Conservation (phyloP, 2,888 invertebrate species). For the Ariolimax columbianus region DNA sequence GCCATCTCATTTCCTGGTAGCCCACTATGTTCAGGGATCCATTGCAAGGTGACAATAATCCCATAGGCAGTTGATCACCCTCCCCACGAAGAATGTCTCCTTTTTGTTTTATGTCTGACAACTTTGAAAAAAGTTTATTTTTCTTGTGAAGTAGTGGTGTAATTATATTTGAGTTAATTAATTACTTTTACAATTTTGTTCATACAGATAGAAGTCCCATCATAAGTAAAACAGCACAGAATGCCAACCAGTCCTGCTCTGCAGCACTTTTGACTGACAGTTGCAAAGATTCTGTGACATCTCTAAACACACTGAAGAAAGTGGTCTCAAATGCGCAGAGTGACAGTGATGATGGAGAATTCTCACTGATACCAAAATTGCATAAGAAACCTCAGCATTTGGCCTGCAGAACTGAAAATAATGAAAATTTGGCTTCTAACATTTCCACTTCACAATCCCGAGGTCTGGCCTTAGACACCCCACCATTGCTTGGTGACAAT, state of each 20-base stretch:
- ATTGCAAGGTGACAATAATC: too few relatives aligned
- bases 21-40: too few relatives aligned
- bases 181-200: not conserved
- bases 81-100: not conserved
- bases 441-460: not conserved
- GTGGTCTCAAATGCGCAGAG: not conserved
- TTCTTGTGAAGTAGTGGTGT: too few relatives aligned
- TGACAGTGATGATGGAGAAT: constrained; percentile 27
- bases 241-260: too few relatives aligned
- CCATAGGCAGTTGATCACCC: too few relatives aligned
- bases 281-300: not conserved
- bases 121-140: too few relatives aligned
- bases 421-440: not conserved
- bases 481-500: not conserved
- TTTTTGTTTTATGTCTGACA: too few relatives aligned
- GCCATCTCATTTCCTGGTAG: too few relatives aligned
- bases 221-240: not conserved
- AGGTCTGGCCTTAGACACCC: not conserved
- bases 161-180: not conserved
- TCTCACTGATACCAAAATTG: constrained; percentile 35
- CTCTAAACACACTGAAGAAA: not conserved
- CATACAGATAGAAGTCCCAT: not conserved
- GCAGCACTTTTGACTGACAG: not conserved
- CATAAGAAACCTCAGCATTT: not conserved
- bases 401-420: not conserved